Base-by-base conservation (phyloP, 1,140 invertebrate genomes). In the Eriosoma lanigerum region DNA sequence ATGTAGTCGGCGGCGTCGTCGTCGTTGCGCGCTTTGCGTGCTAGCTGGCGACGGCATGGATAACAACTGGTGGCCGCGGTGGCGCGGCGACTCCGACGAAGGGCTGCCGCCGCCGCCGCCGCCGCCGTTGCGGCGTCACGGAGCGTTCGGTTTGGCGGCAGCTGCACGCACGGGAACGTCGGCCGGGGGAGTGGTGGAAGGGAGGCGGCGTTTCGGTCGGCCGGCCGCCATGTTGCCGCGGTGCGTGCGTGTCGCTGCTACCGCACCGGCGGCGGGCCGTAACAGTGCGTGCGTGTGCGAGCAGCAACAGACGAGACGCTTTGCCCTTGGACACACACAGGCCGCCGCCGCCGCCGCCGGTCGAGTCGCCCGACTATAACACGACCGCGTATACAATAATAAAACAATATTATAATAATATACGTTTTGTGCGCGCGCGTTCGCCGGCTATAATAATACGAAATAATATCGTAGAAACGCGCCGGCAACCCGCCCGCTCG, bases 21-120 rank as follows among this genome's bases (percentile, higher is more conserved):
- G 38, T 13, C 13, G 21, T 44, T 60, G 73, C 73, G 73, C 73
- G 38, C 73, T 78, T 21, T 32, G 73, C 52, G 73, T 78, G 73
- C 56, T 78, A 13, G 38, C 73, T 78, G 73, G 73, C 38, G 73
- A 78, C 73, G 73, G 73, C 73, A 78, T 78, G 73, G 73, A 78
- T 78, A 54, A 78, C 56, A 78, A 78, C 73, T 78, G 73, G 73
- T 75, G 72, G 68, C 44, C 54, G 44, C 21, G 46, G 24, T 13
- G 70, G 19, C 70, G 73, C 21, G 54, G 52, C 56, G 56, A 46
- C 56, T 21, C 15, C 29, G 54, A 62, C 73, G 56, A 78, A 44
- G 73, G 38, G 73, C 73, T 50, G 73, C 66, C 46, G 46, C 46
- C 44, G 64, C 66, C 44, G 38, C n/a, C 29, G 62, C 32, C 62